phyloP scores from a whole-genome alignment of 2,113 vertebrate genomes.

The Cervus canadensis region DNA sequence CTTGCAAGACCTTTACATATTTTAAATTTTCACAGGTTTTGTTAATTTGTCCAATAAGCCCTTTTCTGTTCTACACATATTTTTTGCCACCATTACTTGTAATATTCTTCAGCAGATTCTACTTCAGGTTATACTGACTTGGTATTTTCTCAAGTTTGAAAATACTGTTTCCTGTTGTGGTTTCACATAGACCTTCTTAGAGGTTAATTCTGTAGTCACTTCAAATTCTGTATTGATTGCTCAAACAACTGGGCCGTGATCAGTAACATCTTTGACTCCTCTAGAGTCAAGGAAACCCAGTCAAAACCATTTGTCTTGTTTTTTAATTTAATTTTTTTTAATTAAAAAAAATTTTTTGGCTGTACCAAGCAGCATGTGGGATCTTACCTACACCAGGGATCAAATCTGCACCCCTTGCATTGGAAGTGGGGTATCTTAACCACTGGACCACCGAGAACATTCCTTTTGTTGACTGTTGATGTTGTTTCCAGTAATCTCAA shows the following conservation, averaged over 20 bases:
- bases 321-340: background rate
- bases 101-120: conserved; percentile 1
- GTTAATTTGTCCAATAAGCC: conserved; percentile 14
- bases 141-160: conserved; percentile 35
- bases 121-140: conserved; percentile 10
- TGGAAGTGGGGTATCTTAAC: background rate
- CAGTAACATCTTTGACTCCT: background rate
- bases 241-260: conserved; percentile 3
- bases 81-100: background rate
- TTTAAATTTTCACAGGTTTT: background rate
- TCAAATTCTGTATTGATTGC: background rate
- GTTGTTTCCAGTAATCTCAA: background rate
- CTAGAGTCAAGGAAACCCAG: background rate
- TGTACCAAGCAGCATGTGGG: background rate
- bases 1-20: background rate
- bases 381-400: background rate
- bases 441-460: background rate
- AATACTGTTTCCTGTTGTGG: background rate
- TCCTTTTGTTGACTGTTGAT: background rate
- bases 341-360: background rate
- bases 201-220: conserved; percentile 13
- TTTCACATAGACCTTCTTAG: background rate
- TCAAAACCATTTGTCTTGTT: background rate
- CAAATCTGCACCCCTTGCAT: background rate
- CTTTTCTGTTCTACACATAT: background rate